Conservation (phyloP, 2,888 invertebrate genomes). For the Sepiola atlantica region DNA sequence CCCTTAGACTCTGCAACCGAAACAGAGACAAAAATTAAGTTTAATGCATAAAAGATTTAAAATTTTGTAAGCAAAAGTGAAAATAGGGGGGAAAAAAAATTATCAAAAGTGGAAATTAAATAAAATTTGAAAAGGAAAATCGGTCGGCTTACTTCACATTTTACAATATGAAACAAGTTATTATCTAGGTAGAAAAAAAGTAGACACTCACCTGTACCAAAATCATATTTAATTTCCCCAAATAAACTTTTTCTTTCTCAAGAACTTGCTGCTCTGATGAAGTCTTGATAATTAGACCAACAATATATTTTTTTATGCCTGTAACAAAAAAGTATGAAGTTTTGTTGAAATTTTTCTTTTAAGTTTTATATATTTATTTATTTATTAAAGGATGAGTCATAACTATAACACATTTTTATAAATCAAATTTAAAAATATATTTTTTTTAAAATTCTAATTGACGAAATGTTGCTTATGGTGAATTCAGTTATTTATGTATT, state of each 20-base stretch:
- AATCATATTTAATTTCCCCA: slow-evolving; percentile 98
- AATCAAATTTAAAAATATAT: no score
- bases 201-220: slow-evolving; percentile 86
- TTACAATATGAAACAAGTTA: not conserved
- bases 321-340: slow-evolving; percentile 55
- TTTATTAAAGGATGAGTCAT: no score
- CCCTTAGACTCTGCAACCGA: not conserved
- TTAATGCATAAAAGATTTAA: not conserved
- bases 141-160: no score
- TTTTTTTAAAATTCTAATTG: no score
- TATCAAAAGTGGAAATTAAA: not conserved
- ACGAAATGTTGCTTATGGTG: no score
- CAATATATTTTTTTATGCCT: slow-evolving; percentile 99
- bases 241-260: slow-evolving; percentile 95
- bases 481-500: no score
- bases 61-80: not conserved
- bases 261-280: slow-evolving; percentile 92
- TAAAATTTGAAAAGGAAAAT: no score
- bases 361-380: no score
- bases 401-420: no score
- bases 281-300: slow-evolving; percentile 97
- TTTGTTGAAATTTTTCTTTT: no score
- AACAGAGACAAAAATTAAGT: not conserved
- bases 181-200: not conserved
- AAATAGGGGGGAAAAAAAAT: not conserved